Conservation (phyloP, 2,888 invertebrate genomes). For the Tenthredo scrophulariae region DNA sequence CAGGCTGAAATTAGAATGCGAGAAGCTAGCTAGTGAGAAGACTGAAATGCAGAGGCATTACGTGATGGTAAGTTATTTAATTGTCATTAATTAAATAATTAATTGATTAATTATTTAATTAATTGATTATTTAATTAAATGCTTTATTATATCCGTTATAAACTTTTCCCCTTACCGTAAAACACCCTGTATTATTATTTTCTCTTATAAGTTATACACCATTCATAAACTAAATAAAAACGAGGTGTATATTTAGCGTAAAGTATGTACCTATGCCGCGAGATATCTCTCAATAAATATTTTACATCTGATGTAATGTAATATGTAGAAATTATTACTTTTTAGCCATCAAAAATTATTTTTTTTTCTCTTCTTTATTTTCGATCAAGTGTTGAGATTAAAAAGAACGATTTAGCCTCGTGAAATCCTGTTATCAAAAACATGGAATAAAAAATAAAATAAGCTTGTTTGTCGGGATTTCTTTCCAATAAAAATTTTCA, state of each 20-base stretch:
- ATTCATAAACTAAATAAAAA: no score
- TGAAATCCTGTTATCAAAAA: neutral
- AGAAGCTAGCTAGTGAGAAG: slow-evolving; percentile 98
- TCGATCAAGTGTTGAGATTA: no score
- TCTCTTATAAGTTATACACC: no score
- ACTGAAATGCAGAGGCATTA: slow-evolving; percentile 99
- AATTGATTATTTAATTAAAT: neutral
- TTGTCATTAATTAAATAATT: slow-evolving; percentile 31
- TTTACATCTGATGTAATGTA: no score
- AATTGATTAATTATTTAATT: neutral
- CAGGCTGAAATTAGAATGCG: slow-evolving; percentile 98
- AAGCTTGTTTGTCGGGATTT: neutral
- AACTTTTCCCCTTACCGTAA: neutral
- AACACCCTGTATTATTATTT: no score
- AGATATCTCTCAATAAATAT: no score
- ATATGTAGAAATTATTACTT: no score
- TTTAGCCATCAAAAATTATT: neutral
- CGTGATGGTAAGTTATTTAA: slow-evolving; percentile 91
- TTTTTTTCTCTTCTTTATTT: no score
- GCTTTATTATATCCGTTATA: neutral
- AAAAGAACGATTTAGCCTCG: neutral
- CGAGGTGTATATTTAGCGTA: no score
- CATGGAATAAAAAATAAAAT: no score
- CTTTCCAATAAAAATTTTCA: neutral
- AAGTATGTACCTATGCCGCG: no score